These are phyloP conservation scores for Nasalis larvatus DNA, from an alignment of 2,113 vertebrate species.

Conservation along the genomic window DNA sequence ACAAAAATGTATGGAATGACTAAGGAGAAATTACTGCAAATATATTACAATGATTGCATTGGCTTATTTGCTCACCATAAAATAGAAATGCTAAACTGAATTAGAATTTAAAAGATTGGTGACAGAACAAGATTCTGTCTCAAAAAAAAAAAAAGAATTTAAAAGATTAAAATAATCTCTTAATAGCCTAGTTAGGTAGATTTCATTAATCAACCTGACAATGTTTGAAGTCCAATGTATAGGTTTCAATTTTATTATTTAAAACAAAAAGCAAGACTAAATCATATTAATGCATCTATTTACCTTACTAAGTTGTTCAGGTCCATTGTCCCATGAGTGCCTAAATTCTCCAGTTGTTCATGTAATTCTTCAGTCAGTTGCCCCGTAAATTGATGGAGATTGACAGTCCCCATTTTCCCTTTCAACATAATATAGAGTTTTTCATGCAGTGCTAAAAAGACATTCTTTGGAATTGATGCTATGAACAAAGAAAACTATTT, in stretches of 20 bases:
- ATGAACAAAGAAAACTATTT: slow-evolving; percentile 61
- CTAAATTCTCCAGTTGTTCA: slow-evolving; percentile 81
- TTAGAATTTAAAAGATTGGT: neutral
- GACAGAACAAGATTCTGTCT: too few relatives aligned
- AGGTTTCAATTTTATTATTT: neutral
- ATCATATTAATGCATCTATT: neutral
- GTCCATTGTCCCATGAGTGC: slow-evolving; percentile 72
- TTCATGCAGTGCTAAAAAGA: slow-evolving; percentile 85
- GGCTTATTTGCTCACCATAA: neutral
- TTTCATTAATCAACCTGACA: neutral
- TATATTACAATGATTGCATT: neutral
- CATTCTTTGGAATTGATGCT: slow-evolving; percentile 87
- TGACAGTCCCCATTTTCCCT: slow-evolving; percentile 82
- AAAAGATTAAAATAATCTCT: neutral
- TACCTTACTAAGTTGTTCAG: slow-evolving; percentile 88
- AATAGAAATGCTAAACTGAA: neutral
- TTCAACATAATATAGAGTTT: slow-evolving; percentile 84
- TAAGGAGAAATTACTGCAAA: neutral
- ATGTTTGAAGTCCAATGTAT: neutral
- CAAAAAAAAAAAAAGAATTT: neutral
- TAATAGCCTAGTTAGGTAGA: neutral
- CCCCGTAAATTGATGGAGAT: slow-evolving; percentile 70
- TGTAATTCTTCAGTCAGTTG: slow-evolving; percentile 84
- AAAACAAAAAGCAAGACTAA: neutral
- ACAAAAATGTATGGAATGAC: neutral